These are phyloP conservation scores for Geopemphigus sp. DNA, from an alignment of 1,140 invertebrate genomes.

Conservation along the genomic window DNA sequence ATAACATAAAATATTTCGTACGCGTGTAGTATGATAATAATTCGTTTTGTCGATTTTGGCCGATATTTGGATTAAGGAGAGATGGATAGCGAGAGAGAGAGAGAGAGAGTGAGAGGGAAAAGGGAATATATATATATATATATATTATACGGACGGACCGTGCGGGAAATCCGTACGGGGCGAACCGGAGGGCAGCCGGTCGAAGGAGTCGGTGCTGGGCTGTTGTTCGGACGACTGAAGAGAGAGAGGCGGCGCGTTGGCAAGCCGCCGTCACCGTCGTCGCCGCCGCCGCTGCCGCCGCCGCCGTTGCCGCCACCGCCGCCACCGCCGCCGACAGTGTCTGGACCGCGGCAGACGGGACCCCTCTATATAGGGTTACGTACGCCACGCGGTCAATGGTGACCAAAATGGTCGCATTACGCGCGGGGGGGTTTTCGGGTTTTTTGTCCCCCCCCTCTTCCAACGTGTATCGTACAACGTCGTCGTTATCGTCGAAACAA, in stretches of 20 bases:
- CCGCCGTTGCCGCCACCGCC: not conserved
- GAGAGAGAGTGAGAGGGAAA: not conserved
- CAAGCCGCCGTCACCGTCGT: constrained; percentile 12
- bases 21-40: too few relatives aligned
- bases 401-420: constrained; percentile 34
- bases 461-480: too few relatives aligned
- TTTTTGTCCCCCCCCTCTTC: too few relatives aligned
- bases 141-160: too few relatives aligned
- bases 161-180: not conserved
- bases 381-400: constrained; percentile 28
- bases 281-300: too few relatives aligned
- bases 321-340: constrained; percentile 33
- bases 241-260: constrained; percentile 22
- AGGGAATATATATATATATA: too few relatives aligned
- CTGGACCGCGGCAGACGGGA: constrained; percentile 45
- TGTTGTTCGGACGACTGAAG: constrained; percentile 46
- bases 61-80: too few relatives aligned
- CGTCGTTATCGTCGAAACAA: too few relatives aligned
- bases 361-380: constrained; percentile 47
- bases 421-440: not conserved
- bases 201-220: constrained; percentile 41
- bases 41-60: too few relatives aligned
- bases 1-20: too few relatives aligned
- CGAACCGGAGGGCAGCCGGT: constrained; percentile 41
- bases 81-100: too few relatives aligned